Percentiles rank a stretch among this genome's conserved stretches.
Conservation (phyloP, 2,797 vertebrate species). For the Hafferia zeledoni region DNA sequence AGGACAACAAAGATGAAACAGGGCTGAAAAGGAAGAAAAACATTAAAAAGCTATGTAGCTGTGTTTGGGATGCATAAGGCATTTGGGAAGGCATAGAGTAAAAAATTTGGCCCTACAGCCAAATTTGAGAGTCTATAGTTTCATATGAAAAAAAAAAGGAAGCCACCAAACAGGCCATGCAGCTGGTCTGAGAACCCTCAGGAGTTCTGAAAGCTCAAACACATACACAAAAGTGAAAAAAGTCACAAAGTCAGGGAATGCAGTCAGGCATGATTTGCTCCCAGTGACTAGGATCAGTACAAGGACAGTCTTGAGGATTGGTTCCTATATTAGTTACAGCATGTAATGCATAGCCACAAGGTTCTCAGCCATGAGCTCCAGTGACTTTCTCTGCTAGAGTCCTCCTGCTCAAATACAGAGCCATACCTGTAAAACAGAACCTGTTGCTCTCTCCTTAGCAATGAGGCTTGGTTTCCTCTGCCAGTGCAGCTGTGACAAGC, state of each 20-base stretch:
- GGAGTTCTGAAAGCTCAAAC: background rate
- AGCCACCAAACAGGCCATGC: background rate
- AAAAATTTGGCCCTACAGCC: background rate
- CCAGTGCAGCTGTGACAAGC: background rate
- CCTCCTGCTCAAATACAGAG: background rate
- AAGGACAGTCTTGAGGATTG: background rate
- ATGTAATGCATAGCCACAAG: background rate
- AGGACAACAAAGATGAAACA: background rate
- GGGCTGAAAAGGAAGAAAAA: background rate
- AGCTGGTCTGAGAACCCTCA: background rate
- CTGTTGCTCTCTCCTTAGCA: background rate
- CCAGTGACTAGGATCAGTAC: background rate
- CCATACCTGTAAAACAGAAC: background rate
- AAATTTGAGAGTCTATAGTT: background rate
- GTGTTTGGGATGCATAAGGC: background rate
- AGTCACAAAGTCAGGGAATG: background rate
- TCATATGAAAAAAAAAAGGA: background rate
- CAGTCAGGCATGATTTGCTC: background rate
- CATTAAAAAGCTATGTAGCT: background rate
- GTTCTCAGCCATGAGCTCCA: background rate
- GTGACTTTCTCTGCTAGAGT: background rate
- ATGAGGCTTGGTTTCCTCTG: background rate
- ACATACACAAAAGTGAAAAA: background rate
- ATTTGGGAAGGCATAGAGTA: background rate
- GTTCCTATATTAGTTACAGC: background rate